A percentile compares a stretch with the other conserved stretches of the same genome.
These are phyloP conservation scores for Hexactinellida sp. DNA, from an alignment of 37 sponge, comb jelly and placozoan genomes.

Conservation along the genomic window DNA sequence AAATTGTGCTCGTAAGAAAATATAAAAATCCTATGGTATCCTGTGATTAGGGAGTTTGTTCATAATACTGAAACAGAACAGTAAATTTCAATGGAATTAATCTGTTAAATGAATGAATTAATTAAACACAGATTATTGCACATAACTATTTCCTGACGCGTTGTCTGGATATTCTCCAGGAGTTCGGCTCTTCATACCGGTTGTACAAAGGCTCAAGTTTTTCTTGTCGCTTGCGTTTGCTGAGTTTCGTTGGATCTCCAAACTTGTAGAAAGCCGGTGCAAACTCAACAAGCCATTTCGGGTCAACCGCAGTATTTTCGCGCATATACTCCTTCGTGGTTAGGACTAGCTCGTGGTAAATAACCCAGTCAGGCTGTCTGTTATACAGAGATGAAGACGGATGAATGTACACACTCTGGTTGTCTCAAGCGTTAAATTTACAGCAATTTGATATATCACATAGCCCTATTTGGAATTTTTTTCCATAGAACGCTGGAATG, in stretches of 20 bases:
- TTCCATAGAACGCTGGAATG: too few relatives aligned
- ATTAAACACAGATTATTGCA: too few relatives aligned
- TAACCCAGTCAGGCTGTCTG: slow-evolving; percentile 95
- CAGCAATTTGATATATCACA: too few relatives aligned
- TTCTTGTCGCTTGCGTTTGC: slow-evolving; percentile 83
- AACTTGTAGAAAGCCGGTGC: slow-evolving; percentile 92
- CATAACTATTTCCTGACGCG: slow-evolving; percentile 60
- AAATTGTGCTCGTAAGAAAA: too few relatives aligned
- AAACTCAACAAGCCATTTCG: slow-evolving; percentile 97
- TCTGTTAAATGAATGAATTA: too few relatives aligned
- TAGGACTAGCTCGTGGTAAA: slow-evolving; percentile 92
- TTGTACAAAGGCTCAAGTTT: slow-evolving; percentile 86
- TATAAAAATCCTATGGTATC: too few relatives aligned
- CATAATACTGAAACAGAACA: too few relatives aligned
- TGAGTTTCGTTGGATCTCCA: slow-evolving; percentile 86
- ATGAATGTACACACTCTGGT: slow-evolving; percentile 84
- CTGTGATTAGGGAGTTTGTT: too few relatives aligned
- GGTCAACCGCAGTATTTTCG: slow-evolving; percentile 80
- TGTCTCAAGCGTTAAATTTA: too few relatives aligned
- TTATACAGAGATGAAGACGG: slow-evolving; percentile 90
- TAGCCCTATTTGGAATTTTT: too few relatives aligned
- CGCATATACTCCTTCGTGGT: slow-evolving; percentile 99
- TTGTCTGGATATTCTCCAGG: slow-evolving; percentile 92
- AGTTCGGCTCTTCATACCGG: slow-evolving; percentile 92
- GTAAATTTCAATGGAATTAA: too few relatives aligned